phyloP scores from a whole-genome alignment of 2,888 invertebrate species.

The Antheraea yamamai region DNA sequence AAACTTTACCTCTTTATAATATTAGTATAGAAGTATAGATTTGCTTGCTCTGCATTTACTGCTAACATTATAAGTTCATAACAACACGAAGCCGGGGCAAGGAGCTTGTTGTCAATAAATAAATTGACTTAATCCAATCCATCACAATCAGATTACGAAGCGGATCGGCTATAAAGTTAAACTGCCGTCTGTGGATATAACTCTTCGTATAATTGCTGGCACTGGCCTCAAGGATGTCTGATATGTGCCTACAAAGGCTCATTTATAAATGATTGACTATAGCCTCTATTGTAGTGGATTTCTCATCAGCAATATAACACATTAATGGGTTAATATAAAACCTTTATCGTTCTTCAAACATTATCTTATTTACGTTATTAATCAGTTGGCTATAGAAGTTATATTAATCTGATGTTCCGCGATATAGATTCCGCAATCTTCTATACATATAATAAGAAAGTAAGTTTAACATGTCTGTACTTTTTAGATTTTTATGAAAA shows the following conservation, averaged over 20 bases:
- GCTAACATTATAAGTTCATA: no score
- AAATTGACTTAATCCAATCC: background rate
- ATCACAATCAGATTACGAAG: background rate
- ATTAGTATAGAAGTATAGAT: no score
- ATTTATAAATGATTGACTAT: background rate
- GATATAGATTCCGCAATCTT: no score
- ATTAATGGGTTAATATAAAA: background rate
- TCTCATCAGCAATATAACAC: background rate
- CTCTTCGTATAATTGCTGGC: constrained; percentile 15
- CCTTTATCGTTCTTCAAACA: background rate
- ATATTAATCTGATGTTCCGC: no score
- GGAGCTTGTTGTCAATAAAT: background rate
- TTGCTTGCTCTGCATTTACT: no score
- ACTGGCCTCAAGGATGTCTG: constrained; percentile 11
- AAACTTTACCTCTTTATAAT: no score
- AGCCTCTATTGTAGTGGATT: background rate
- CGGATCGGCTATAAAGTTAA: background rate
- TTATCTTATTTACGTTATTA: background rate
- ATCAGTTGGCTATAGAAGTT: no score
- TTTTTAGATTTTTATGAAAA: no score
- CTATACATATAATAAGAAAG: no score
- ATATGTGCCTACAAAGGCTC: background rate
- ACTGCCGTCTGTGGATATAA: background rate
- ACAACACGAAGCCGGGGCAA: no score
- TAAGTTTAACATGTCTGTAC: no score